phyloP scores from a whole-genome alignment of 2,888 invertebrate species.

The Craniophora ligustri region DNA sequence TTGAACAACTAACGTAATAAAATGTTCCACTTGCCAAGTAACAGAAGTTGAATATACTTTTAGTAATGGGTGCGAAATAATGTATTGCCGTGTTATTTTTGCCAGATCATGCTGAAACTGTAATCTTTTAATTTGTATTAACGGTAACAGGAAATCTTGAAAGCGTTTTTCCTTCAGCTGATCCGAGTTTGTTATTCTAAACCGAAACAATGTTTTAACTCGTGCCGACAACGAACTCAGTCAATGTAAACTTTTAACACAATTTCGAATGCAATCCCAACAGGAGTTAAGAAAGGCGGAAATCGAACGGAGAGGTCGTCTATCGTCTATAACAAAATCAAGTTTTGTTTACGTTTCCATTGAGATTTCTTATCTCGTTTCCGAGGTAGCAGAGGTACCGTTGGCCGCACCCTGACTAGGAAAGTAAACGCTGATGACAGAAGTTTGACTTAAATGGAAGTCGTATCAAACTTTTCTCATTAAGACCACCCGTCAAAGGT shows the following conservation, averaged over 20 bases:
- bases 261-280: slow-evolving; percentile 76
- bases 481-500: slow-evolving; percentile 86
- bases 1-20: slow-evolving; percentile 36
- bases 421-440: slow-evolving; percentile 84
- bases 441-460: slow-evolving; percentile 86
- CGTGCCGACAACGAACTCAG: slow-evolving; percentile 66
- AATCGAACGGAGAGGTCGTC: slow-evolving; percentile 70
- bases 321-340: slow-evolving; percentile 72
- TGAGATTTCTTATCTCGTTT: slow-evolving; percentile 74
- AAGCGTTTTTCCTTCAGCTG: slow-evolving; percentile 57
- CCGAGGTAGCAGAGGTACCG: slow-evolving; percentile 54
- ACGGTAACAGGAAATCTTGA: slow-evolving; percentile 25
- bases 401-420: slow-evolving; percentile 70
- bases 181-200: slow-evolving; percentile 69
- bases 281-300: slow-evolving; percentile 71
- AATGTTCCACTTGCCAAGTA: slow-evolving; percentile 38
- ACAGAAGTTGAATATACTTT: slow-evolving; percentile 31
- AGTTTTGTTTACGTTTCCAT: slow-evolving; percentile 79
- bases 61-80: slow-evolving; percentile 26
- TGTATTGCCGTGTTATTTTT: slow-evolving; percentile 25
- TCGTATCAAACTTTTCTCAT: slow-evolving; percentile 87
- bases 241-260: slow-evolving; percentile 79
- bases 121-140: slow-evolving; percentile 38
- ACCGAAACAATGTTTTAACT: slow-evolving; percentile 71
- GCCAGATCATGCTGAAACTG: slow-evolving; percentile 11